Evolutionary conservation across 1,140 invertebrate species (phyloP), one percentile per base, ranked within the genome.

Genomic region (Drosophila leontia): DNA sequence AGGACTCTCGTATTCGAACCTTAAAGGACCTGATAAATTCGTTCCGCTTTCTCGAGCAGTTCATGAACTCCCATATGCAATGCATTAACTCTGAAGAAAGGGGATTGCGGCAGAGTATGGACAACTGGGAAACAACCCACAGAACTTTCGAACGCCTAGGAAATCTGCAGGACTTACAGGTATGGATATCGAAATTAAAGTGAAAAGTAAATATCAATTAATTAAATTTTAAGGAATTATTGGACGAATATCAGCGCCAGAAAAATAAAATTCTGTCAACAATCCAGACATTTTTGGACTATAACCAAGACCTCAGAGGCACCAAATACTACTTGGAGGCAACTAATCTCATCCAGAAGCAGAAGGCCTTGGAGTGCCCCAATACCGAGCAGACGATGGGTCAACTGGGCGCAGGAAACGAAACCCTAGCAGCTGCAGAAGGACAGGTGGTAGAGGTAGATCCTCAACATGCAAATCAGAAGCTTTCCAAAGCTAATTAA

Each of bases 1-100:
- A 35, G 7, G 47, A 77, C 48, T 15, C n/a, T 17, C 51, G 63
- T 15, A 47, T 44, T 19, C 47, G 26, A 3, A 17, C 35, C 15
- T 34, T 84, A 0, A 80, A 67, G 12, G n/a, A 69, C 6, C 26
- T 85, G 7, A 48, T 65, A 5, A 56, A 67, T 3, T 58, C 55
- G 0, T 29, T 74, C 1, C n/a, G 41, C 42, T 84, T 56, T 8
- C 12, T 62, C 0, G 13, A 77, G 19, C 55, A 53, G 9, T 39
- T 44, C 1, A 50, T 59, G 12, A 51, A 59, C 5, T 74, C 60
- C 2, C 44, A 77, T n/a, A 0, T 26, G 9, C 59, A 61, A 26
- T 57, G 72, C 29, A 51, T 80, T 8, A 5, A 34, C 0, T 7
- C 15, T 3, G 82, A 85, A 26, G 37, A 64, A 4, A 32, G 53